Evolutionary conservation across 2,797 vertebrate genomes (phyloP), one percentile per base, ranked within the genome.

Genomic region (Phoebastria nigripes): DNA sequence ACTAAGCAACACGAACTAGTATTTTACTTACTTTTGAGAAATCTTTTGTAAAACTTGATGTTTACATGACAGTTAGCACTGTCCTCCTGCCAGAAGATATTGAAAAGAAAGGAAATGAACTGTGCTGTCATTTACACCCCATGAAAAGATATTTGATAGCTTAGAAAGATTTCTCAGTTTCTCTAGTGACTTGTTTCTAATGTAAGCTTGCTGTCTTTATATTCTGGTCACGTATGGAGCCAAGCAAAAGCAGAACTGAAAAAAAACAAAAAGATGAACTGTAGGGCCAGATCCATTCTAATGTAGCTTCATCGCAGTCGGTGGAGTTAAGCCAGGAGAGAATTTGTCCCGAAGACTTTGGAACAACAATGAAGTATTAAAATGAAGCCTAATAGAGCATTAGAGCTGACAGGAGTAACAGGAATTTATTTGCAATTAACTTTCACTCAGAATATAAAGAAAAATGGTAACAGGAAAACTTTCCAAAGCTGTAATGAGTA

Each of bases 61-160:
- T 91, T 94, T 93, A 87, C 81, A 39, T 35, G 71, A 89, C 39
- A 94, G 59, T 93, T 85, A 79, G 55, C 58, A 81, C 63, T 93
- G 85, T 90, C 47, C 33, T 94, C 22, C 66, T 82, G 86, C 63
- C 85, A 91, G 79, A 69, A 88, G 62, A 89, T 78, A 94, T 15
- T 93, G 85, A 96, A 97, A 95, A 71, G 88, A 88, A 89, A 76
- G 58, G 83, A 95, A 93, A 96, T 84, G 26, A 94, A 77, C 69
- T 92, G 67, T 88, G 31, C 76, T 82, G 56, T 87, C 83, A 92
- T 93, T 95, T 93, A 90, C 26, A 95, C 66, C 18, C 59, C 70
- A 74, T 85, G 87, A 95, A 94, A 96, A 81, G 77, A 65, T 21
- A 87, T 56, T 84, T 84, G 70, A 87, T 87, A 88, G 89, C 73